A percentile compares a stretch with the other conserved stretches of the same genome.
phyloP scores from a whole-genome alignment of 2,888 invertebrate genomes.

The Brenthis ino region DNA sequence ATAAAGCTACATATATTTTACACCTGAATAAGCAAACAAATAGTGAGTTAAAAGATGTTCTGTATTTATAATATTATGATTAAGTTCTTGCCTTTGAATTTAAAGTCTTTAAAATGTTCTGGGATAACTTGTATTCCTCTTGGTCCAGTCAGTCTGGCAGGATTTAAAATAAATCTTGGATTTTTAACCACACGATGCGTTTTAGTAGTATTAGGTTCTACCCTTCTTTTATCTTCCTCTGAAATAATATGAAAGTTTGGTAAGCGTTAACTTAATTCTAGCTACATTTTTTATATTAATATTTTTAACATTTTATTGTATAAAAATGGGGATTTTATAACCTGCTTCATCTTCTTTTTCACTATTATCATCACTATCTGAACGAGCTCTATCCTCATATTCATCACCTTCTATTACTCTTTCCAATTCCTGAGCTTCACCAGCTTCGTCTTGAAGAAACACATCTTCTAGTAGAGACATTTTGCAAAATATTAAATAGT shows the following conservation, averaged over 20 bases:
- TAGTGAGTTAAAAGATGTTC: no score
- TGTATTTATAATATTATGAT: neutral
- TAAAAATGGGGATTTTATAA: constrained; percentile 37
- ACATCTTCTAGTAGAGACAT: constrained; percentile 77
- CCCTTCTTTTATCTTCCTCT: constrained; percentile 72
- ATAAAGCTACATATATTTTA: no score
- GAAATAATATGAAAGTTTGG: constrained; percentile 40
- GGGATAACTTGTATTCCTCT: constrained; percentile 92
- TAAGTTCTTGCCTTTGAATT: constrained; percentile 84
- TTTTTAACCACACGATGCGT: constrained; percentile 83
- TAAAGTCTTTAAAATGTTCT: constrained; percentile 89
- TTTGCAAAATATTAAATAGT: neutral
- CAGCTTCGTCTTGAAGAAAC: constrained; percentile 71
- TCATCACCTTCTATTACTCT: constrained; percentile 78
- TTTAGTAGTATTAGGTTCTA: constrained; percentile 68
- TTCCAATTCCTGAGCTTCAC: constrained; percentile 70
- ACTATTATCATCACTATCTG: constrained; percentile 68
- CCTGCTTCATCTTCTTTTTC: constrained; percentile 75
- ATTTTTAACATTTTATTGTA: neutral
- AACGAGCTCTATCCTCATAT: constrained; percentile 63
- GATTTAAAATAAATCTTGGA: constrained; percentile 86
- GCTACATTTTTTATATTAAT: neutral
- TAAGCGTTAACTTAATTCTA: no score
- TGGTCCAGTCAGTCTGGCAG: constrained; percentile 87
- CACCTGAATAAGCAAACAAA: no score